Percentiles rank a stretch among this genome's conserved stretches.
Conservation (phyloP, 2,113 vertebrate genomes). For the Thymallus thymallus region DNA sequence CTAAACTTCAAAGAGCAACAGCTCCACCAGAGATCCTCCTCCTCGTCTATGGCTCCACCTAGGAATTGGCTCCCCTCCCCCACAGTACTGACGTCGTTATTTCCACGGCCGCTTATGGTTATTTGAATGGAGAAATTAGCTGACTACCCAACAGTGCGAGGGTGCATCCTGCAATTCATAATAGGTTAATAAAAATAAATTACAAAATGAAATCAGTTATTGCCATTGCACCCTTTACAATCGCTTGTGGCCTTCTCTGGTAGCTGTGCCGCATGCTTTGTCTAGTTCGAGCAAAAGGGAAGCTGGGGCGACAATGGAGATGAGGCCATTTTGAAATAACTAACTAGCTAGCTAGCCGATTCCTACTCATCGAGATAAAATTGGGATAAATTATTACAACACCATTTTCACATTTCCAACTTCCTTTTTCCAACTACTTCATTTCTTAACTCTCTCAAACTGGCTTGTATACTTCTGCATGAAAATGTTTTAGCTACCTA, state of each 20-base stretch:
- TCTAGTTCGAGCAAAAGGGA: slow-evolving; percentile 14
- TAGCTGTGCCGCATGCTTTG: slow-evolving; percentile 23
- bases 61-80: slow-evolving; percentile 30
- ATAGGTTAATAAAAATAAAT: background rate
- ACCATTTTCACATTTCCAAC: background rate
- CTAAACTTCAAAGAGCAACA: background rate
- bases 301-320: slow-evolving; percentile 36
- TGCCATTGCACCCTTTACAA: background rate
- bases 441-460: background rate
- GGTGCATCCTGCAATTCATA: slow-evolving; percentile 5
- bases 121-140: slow-evolving; percentile 16
- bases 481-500: too few relatives aligned
- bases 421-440: background rate
- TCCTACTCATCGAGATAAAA: background rate
- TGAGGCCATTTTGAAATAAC: slow-evolving; percentile 41
- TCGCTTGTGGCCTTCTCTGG: background rate
- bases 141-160: slow-evolving; percentile 5
- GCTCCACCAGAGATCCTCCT: slow-evolving; percentile 14
- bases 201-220: slow-evolving; percentile 2
- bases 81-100: slow-evolving; percentile 24
- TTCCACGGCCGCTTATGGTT: slow-evolving; percentile 25
- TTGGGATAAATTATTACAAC: background rate
- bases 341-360: slow-evolving; percentile 27
- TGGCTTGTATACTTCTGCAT: background rate
- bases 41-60: slow-evolving; percentile 31